These are phyloP conservation scores for Platycnemis pennipes DNA, from an alignment of 2,888 invertebrate species.

Conservation along the genomic window DNA sequence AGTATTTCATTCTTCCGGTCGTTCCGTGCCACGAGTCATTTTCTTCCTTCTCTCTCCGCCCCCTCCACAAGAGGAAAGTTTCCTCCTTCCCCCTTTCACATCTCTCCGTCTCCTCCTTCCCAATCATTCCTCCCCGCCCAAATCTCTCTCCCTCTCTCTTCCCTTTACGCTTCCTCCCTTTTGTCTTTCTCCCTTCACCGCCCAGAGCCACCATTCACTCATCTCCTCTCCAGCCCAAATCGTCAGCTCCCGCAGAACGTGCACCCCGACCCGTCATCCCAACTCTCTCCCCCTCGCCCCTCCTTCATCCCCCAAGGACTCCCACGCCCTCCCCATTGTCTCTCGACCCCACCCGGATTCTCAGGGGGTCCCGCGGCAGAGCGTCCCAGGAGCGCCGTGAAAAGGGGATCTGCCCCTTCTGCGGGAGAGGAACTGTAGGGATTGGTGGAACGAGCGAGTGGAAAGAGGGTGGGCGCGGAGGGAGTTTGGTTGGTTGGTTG, in stretches of 20 bases:
- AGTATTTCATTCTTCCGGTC: not conserved
- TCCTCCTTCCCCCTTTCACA: not conserved
- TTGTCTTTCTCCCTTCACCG: not conserved
- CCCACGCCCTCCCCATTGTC: not conserved
- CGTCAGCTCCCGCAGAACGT: not conserved
- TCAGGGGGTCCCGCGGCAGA: not conserved
- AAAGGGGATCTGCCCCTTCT: not conserved
- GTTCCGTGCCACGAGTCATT: not conserved
- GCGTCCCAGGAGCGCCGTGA: not conserved
- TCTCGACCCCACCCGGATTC: too few species aligned
- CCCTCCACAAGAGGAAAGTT: not conserved
- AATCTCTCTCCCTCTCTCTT: not conserved
- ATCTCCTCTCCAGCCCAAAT: too few species aligned
- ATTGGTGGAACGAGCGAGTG: not conserved
- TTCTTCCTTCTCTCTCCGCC: not conserved
- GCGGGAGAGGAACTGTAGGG: not conserved
- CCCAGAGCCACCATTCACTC: not conserved
- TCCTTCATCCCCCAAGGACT: not conserved
- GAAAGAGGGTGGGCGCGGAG: not conserved
- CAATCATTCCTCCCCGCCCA: not conserved
- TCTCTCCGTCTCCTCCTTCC: not conserved
- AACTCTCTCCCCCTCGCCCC: not conserved
- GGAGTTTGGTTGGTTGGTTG: not conserved
- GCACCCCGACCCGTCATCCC: not conserved
- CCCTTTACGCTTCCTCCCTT: not conserved